phyloP scores from a whole-genome alignment of 1,140 invertebrate species.

The Melitaea cinxia region DNA sequence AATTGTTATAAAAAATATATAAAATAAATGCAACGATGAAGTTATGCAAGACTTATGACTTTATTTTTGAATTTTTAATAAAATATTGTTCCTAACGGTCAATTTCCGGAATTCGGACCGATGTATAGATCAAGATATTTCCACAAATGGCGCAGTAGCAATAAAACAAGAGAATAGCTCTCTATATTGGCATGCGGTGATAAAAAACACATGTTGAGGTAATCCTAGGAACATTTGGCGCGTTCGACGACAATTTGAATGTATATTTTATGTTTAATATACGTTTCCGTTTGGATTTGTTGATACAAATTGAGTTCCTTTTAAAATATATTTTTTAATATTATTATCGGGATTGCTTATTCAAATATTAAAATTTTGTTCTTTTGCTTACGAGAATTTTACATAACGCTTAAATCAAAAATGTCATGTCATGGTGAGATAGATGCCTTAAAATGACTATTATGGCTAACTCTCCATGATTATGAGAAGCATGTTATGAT shows the following conservation, averaged over 20 bases:
- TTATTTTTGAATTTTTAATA: no score
- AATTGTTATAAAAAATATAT: no score
- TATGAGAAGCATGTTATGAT: no score
- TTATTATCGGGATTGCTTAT: neutral
- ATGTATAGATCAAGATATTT: neutral
- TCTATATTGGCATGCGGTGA: conserved; percentile 37
- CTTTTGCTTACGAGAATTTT: no score
- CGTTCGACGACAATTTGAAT: conserved; percentile 33
- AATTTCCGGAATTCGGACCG: neutral
- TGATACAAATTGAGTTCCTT: conserved; percentile 20
- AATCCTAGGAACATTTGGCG: conserved; percentile 46
- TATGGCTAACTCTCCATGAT: no score
- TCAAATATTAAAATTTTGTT: neutral
- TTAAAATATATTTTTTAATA: neutral
- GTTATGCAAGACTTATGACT: no score
- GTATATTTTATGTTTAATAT: conserved; percentile 39
- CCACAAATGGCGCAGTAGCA: conserved; percentile 5
- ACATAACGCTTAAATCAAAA: no score
- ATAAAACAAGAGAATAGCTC: conserved; percentile 38
- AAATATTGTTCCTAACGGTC: no score
- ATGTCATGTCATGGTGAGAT: no score
- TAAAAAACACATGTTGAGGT: conserved; percentile 48
- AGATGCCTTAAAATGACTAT: no score
- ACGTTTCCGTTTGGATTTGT: conserved; percentile 12
- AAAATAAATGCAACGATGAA: no score